Percentiles rank a stretch among this genome's conserved stretches.
Evolutionary conservation across 2,888 invertebrate genomes (phyloP).

Genomic region (Schrankia costaestrigalis): DNA sequence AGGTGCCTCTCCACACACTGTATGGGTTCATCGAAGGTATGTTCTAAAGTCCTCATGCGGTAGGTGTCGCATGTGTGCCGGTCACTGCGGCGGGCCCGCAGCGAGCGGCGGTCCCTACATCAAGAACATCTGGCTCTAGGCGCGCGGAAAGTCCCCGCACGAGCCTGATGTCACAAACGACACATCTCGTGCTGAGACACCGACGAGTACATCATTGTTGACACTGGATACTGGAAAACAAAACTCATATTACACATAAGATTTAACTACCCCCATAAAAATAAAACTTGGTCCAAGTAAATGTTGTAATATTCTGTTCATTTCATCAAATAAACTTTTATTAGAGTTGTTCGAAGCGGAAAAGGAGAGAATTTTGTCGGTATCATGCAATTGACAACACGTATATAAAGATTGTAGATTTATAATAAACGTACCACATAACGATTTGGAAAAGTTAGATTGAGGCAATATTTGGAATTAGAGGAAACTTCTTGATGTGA

Average conservation of each 20-base stretch:
- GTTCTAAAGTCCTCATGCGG: slow-evolving; percentile 57
- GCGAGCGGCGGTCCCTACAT: slow-evolving; percentile 66
- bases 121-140: slow-evolving; percentile 66
- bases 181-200: slow-evolving; percentile 84
- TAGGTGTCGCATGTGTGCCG: slow-evolving; percentile 44
- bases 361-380: slow-evolving; percentile 14
- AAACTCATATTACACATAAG: slow-evolving; percentile 13
- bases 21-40: slow-evolving; percentile 59
- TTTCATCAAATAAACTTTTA: slow-evolving; percentile 13
- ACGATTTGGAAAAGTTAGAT: background rate
- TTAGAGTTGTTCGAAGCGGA: slow-evolving; percentile 19
- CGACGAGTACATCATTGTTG: slow-evolving; percentile 82
- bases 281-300: slow-evolving; percentile 12
- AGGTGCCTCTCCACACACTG: slow-evolving; percentile 56
- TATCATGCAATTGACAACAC: slow-evolving; percentile 27
- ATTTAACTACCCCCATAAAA: slow-evolving; percentile 5
- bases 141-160: slow-evolving; percentile 63
- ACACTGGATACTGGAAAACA: slow-evolving; percentile 72
- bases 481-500: too few relatives aligned
- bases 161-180: slow-evolving; percentile 84
- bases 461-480: background rate
- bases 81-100: slow-evolving; percentile 50
- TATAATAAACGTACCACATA: slow-evolving; percentile 4
- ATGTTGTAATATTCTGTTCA: slow-evolving; percentile 11
- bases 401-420: slow-evolving; percentile 3